phyloP scores from a whole-genome alignment of 2,113 vertebrate species.

The Castor canadensis region DNA sequence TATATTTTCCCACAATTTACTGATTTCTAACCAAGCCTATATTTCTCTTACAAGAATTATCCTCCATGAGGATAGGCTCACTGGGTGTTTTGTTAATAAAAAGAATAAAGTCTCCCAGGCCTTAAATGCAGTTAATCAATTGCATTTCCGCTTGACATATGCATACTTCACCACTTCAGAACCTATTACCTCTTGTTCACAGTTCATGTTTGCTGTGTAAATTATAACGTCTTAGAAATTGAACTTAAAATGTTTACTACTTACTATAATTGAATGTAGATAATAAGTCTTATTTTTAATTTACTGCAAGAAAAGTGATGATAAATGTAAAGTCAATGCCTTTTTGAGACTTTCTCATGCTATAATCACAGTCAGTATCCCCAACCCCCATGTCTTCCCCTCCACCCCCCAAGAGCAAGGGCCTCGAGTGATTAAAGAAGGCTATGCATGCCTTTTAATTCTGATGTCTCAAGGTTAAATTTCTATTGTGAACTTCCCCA shows the following conservation, averaged over 20 bases:
- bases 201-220: background rate
- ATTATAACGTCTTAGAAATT: background rate
- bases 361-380: background rate
- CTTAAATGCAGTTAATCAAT: constrained; percentile 6
- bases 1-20: background rate
- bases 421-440: too few relatives aligned
- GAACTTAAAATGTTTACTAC: background rate
- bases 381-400: background rate
- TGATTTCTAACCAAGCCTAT: background rate
- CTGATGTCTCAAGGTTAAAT: background rate
- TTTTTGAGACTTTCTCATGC: background rate
- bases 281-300: background rate
- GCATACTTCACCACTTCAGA: background rate
- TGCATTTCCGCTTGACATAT: background rate
- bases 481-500: background rate
- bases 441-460: too few relatives aligned
- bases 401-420: background rate
- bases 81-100: background rate
- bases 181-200: background rate
- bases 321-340: background rate
- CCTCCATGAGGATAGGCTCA: background rate
- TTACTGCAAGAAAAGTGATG: background rate
- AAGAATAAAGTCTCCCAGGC: background rate
- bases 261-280: background rate
- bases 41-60: background rate